Evolutionary conservation across 2,888 invertebrate species (phyloP), one percentile per base, ranked within the genome.

Genomic region (Phortica okadai): DNA sequence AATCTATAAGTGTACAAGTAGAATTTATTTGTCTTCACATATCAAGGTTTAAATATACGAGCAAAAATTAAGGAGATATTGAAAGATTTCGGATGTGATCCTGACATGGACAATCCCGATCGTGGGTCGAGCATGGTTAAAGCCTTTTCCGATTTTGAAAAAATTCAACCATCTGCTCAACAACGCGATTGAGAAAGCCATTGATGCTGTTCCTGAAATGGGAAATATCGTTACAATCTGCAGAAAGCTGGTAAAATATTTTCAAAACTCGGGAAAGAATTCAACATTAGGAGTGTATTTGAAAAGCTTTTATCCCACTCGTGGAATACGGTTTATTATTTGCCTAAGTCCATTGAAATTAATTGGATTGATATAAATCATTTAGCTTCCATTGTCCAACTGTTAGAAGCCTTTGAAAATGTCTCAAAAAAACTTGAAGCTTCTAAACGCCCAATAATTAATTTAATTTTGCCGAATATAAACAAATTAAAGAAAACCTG

Each of bases 381-480:
- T 25, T 74, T 77, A 54, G 42, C 21, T 42, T 25, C 44, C 21
- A 62, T 78, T 16, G 45, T 74, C 25, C 56, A 44, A 8, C 64
- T 77, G 21, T 58, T 78, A 25, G 66, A 67, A 76, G 64, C 25
- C 6, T 76, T 78, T 70, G 70, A 73, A 59, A 33, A 76, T 56
- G 59, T 62, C 50, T 78, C 78, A 33, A 76, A 76, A 78, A 76
- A 76, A 76, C 72, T 74, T 44, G 66, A 76, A 50, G 74, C 70
- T 45, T 56, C 7, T 62, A 62, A 72, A 70, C 42, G 45, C 42
- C 76, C 59, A 50, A 74, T 70, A 6, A 62, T 70, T 8, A 69
- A 70, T 45, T 44, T 72, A 10, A 50, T 45, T 44, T 6, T 64
- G 1, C 50, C 74, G 11, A 11, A 45, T 50, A 62, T 74, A 62